Conservation (phyloP, 2,797 vertebrate genomes). For the Acrossocheilus fasciatus region DNA sequence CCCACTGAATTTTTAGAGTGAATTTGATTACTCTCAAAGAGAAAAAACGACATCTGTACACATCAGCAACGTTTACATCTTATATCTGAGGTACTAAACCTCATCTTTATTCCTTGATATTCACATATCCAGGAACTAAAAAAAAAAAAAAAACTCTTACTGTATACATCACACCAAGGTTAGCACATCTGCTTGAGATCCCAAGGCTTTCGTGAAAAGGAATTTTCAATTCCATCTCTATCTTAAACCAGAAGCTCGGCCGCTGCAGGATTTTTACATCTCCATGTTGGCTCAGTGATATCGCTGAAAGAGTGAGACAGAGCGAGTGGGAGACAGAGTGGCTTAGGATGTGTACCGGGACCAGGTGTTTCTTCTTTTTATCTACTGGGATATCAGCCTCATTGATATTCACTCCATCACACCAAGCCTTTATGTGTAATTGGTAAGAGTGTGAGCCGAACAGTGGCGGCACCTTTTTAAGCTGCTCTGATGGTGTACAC, state of each 20-base stretch:
- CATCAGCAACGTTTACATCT: slow-evolving; percentile 58
- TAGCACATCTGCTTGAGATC: slow-evolving; percentile 49
- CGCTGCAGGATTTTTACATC: neutral
- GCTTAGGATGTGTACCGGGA: slow-evolving; percentile 22
- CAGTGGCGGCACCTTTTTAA: slow-evolving; percentile 26
- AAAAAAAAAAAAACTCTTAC: slow-evolving; percentile 23
- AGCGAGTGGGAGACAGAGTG: neutral
- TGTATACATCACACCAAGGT: slow-evolving; percentile 41
- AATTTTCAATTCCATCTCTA: slow-evolving; percentile 56
- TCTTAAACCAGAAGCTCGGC: slow-evolving; percentile 45
- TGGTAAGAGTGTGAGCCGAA: slow-evolving; percentile 37
- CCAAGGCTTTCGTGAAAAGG: slow-evolving; percentile 50
- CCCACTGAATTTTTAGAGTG: slow-evolving; percentile 69
- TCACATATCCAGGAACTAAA: slow-evolving; percentile 33
- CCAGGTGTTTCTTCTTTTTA: slow-evolving; percentile 42
- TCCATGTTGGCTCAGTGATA: neutral
- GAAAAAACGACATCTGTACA: slow-evolving; percentile 59
- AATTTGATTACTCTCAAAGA: slow-evolving; percentile 66
- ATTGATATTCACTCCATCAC: slow-evolving; percentile 54
- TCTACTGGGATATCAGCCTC: slow-evolving; percentile 45
- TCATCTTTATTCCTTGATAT: slow-evolving; percentile 74
- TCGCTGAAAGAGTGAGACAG: neutral
- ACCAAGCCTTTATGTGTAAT: slow-evolving; percentile 49
- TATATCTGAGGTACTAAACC: slow-evolving; percentile 67
- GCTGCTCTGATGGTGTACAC: neutral